A percentile compares a stretch with the other conserved stretches of the same genome.
These are phyloP conservation scores for Astyanax mexicanus DNA, from an alignment of 2,797 vertebrate species.

Conservation along the genomic window DNA sequence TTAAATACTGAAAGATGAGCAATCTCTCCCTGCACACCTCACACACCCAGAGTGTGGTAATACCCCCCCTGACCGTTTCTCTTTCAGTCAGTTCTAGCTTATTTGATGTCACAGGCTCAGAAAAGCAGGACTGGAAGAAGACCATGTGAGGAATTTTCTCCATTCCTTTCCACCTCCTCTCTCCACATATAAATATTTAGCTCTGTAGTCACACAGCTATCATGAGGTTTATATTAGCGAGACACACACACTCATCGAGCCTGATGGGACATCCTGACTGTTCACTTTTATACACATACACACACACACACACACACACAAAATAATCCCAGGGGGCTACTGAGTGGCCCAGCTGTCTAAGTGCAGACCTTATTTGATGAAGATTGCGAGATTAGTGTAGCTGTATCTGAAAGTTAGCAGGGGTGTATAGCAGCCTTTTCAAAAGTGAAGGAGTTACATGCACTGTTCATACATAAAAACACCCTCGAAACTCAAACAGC, in stretches of 20 bases:
- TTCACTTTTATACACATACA: not conserved
- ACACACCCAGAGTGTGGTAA: not conserved
- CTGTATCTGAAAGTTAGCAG: too few relatives aligned
- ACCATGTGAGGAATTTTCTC: not conserved
- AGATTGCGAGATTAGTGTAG: too few relatives aligned
- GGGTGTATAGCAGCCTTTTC: too few relatives aligned
- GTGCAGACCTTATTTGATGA: too few relatives aligned
- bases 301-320: not conserved
- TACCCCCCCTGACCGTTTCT: not conserved
- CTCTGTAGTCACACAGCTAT: slow-evolving; percentile 15
- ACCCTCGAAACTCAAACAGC: too few relatives aligned
- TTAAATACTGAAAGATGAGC: slow-evolving; percentile 5
- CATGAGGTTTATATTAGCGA: slow-evolving; percentile 21
- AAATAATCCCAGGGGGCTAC: too few relatives aligned
- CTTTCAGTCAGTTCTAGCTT: not conserved
- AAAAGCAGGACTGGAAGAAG: not conserved
- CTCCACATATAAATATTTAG: slow-evolving; percentile 47
- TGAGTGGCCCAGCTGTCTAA: too few relatives aligned
- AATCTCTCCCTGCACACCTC: slow-evolving; percentile 17
- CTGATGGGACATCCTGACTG: not conserved
- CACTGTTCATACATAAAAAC: too few relatives aligned
- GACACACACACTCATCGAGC: slow-evolving; percentile 10
- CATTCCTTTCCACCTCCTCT: slow-evolving; percentile 5
- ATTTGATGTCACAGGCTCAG: not conserved
- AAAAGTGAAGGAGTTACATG: too few relatives aligned